Conservation (phyloP, 2,888 invertebrate species). For the Rhagonycha fulva region DNA sequence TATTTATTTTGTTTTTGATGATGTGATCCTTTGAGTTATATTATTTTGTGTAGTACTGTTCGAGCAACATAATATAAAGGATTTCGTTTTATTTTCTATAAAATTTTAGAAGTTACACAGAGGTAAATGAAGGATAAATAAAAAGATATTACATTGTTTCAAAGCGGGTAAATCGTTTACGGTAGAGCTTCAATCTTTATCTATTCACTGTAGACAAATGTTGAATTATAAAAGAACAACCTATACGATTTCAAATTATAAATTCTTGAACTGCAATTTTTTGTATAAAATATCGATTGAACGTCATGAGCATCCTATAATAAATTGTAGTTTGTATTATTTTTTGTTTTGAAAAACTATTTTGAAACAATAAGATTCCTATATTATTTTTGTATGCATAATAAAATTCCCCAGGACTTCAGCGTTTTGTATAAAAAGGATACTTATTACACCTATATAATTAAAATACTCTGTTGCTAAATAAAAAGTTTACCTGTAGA, state of each 20-base stretch:
- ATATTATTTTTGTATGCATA: too few relatives aligned
- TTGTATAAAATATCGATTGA: too few relatives aligned
- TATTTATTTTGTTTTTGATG: conserved; percentile 20
- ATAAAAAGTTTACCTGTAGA: too few relatives aligned
- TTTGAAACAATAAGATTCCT: background rate
- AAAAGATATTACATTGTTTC: background rate
- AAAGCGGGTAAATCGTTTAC: background rate
- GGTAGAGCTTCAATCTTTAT: background rate
- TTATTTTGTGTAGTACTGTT: background rate
- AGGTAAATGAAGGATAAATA: background rate
- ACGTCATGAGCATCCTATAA: too few relatives aligned
- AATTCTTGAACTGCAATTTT: too few relatives aligned
- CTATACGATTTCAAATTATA: too few relatives aligned
- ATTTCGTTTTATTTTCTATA: conserved; percentile 9
- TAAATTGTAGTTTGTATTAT: background rate
- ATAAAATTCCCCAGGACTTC: too few relatives aligned
- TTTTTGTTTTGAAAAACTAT: background rate
- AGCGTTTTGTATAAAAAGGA: too few relatives aligned
- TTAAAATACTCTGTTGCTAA: too few relatives aligned
- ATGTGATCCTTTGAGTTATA: conserved; percentile 16
- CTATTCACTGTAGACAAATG: too few relatives aligned
- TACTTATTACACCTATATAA: too few relatives aligned
- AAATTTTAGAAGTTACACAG: background rate
- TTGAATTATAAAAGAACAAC: too few relatives aligned
- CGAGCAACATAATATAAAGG: conserved; percentile 6